Evolutionary conservation across 2,797 vertebrate species (phyloP).

Genomic region (Parauchenoglanis punctatus): DNA sequence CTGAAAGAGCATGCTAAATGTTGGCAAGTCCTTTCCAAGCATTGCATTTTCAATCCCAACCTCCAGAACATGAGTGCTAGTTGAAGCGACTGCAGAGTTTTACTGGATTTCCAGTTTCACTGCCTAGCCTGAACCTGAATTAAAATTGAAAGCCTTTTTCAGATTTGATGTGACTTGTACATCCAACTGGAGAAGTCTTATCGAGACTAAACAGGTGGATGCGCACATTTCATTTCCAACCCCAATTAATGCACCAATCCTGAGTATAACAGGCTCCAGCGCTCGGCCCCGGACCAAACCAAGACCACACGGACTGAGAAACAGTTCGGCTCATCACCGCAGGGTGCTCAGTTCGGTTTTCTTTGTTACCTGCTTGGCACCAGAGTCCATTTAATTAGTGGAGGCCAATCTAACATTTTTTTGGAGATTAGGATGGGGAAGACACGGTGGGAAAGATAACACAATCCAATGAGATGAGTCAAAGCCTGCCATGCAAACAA

Average conservation of each 20-base stretch:
- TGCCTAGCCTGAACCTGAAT: slow-evolving; percentile 13
- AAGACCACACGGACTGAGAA: background rate
- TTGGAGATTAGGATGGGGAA: slow-evolving; percentile 69
- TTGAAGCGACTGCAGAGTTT: slow-evolving; percentile 36
- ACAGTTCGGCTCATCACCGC: background rate
- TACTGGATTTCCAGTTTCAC: slow-evolving; percentile 37
- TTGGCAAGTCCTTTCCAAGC: slow-evolving; percentile 40
- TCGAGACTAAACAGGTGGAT: slow-evolving; percentile 30
- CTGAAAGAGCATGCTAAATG: slow-evolving; percentile 46
- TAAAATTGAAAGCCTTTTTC: slow-evolving; percentile 4
- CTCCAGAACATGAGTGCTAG: slow-evolving; percentile 33
- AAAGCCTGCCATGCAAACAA: slow-evolving; percentile 61
- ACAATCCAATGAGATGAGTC: slow-evolving; percentile 65
- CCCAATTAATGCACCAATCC: slow-evolving; percentile 6
- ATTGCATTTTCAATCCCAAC: slow-evolving; percentile 49
- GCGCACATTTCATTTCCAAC: slow-evolving; percentile 9
- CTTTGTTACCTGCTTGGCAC: slow-evolving; percentile 64
- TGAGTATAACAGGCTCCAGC: background rate
- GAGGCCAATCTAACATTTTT: slow-evolving; percentile 69
- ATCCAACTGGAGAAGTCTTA: slow-evolving; percentile 27
- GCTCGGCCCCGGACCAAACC: background rate
- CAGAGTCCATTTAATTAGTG: slow-evolving; percentile 72
- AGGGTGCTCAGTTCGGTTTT: background rate
- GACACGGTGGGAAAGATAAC: slow-evolving; percentile 70
- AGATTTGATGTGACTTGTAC: background rate